Conservation (phyloP, 2,113 vertebrate species). For the Pagrus major region DNA sequence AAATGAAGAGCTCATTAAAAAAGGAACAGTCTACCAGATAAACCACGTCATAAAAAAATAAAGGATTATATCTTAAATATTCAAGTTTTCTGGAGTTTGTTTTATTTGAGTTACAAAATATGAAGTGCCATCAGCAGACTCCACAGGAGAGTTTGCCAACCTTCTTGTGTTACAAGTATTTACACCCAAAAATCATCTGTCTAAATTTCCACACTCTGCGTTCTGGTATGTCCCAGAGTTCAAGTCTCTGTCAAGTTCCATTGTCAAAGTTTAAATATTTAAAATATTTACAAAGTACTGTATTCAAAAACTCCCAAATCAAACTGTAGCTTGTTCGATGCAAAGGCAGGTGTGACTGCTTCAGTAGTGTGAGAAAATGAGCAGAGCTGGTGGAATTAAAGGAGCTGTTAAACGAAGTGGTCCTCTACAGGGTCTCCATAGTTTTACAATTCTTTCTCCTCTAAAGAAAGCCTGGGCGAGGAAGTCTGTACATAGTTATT, state of each 20-base stretch:
- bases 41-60: slow-evolving; percentile 39
- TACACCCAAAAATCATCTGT: slow-evolving; percentile 82
- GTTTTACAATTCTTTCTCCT: slow-evolving; percentile 66
- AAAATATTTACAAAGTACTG: slow-evolving; percentile 95
- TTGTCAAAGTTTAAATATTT: slow-evolving; percentile 90
- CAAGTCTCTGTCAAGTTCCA: slow-evolving; percentile 70
- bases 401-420: slow-evolving; percentile 70
- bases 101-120: slow-evolving; percentile 88
- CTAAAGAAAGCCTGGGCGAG: slow-evolving; percentile 61
- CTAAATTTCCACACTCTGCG: slow-evolving; percentile 61
- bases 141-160: slow-evolving; percentile 77
- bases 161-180: slow-evolving; percentile 84
- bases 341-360: slow-evolving; percentile 64
- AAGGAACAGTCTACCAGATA: background rate
- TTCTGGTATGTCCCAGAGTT: slow-evolving; percentile 70
- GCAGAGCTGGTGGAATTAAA: slow-evolving; percentile 77
- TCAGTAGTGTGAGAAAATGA: slow-evolving; percentile 77
- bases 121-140: slow-evolving; percentile 85
- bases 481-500: slow-evolving; percentile 74
- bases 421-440: slow-evolving; percentile 65
- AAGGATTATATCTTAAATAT: slow-evolving; percentile 62
- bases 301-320: slow-evolving; percentile 88
- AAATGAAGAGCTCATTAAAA: background rate
- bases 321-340: slow-evolving; percentile 66
- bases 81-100: slow-evolving; percentile 80